These are phyloP conservation scores for Leucoraja ocellata DNA, from an alignment of 2,797 vertebrate genomes.

Conservation along the genomic window DNA sequence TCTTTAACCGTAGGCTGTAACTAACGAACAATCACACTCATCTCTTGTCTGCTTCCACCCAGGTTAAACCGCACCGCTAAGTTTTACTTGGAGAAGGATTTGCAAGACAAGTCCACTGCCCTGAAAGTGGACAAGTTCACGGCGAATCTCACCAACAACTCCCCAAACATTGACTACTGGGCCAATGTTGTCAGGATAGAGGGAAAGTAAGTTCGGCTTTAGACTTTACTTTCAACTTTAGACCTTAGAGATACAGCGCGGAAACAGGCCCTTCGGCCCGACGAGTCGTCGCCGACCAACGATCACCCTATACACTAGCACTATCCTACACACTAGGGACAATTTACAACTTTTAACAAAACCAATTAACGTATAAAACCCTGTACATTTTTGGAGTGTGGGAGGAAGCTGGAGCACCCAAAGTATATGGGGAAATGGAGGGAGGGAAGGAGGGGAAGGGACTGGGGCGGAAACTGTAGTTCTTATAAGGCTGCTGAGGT, in stretches of 20 bases:
- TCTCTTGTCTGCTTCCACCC: not conserved
- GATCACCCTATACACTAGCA: too few species aligned
- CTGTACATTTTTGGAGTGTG: not conserved
- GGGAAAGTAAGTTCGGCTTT: conserved; percentile 53
- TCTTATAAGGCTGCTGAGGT: not conserved
- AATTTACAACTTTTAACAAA: not conserved
- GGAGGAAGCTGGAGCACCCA: too few species aligned
- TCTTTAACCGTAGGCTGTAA: not conserved
- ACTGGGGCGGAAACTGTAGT: not conserved
- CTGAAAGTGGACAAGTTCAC: conserved; percentile 74
- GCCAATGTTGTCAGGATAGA: conserved; percentile 48
- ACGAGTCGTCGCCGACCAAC: too few species aligned
- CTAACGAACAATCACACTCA: too few species aligned
- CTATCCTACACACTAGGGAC: too few species aligned
- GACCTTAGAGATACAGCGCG: too few species aligned
- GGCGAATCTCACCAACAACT: conserved; percentile 62
- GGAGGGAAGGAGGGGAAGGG: not conserved
- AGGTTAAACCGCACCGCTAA: conserved; percentile 76
- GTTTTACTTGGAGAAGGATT: conserved; percentile 75
- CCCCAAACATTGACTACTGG: conserved; percentile 48
- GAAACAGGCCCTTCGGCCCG: too few species aligned
- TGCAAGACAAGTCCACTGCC: conserved; percentile 75
- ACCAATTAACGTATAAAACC: too few species aligned
- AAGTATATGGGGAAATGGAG: too few species aligned
- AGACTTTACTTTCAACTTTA: too few species aligned